Percentiles rank a stretch among this genome's conserved stretches.
Evolutionary conservation across 2,797 vertebrate species (phyloP).

Genomic region (Oreortyx pictus): DNA sequence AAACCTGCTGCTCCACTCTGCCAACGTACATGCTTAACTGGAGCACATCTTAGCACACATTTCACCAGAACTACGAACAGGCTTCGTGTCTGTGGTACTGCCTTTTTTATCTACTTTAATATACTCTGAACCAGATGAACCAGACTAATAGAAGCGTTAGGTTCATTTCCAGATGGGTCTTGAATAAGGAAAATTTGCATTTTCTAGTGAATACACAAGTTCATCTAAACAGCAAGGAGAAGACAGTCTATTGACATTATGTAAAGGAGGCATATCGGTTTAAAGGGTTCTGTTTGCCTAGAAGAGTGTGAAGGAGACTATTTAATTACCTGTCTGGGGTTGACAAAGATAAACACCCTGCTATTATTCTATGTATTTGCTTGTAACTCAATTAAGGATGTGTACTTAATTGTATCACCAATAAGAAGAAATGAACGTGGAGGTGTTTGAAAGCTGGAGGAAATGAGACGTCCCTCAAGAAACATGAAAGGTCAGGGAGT

Average conservation of each 20-base stretch:
- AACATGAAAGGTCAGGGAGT: constrained; percentile 63
- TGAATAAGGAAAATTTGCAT: constrained; percentile 45
- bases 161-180: constrained; percentile 23
- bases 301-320: constrained; percentile 71
- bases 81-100: neutral
- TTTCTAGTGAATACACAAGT: constrained; percentile 55
- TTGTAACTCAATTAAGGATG: constrained; percentile 75
- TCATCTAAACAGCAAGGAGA: constrained; percentile 47
- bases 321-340: constrained; percentile 75
- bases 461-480: constrained; percentile 71
- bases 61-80: neutral
- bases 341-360: constrained; percentile 74
- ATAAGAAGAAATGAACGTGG: constrained; percentile 64
- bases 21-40: neutral
- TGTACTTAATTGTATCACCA: constrained; percentile 72
- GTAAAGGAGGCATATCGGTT: constrained; percentile 52
- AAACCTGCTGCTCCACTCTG: neutral
- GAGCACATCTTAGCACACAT: neutral
- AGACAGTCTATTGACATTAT: constrained; percentile 61
- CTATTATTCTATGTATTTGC: constrained; percentile 73
- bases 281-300: constrained; percentile 70
- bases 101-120: neutral
- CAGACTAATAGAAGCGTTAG: neutral
- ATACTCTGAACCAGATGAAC: neutral
- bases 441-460: constrained; percentile 64